Base-by-base conservation (phyloP, 2,797 vertebrate species). In the Hylomyscus alleni region DNA sequence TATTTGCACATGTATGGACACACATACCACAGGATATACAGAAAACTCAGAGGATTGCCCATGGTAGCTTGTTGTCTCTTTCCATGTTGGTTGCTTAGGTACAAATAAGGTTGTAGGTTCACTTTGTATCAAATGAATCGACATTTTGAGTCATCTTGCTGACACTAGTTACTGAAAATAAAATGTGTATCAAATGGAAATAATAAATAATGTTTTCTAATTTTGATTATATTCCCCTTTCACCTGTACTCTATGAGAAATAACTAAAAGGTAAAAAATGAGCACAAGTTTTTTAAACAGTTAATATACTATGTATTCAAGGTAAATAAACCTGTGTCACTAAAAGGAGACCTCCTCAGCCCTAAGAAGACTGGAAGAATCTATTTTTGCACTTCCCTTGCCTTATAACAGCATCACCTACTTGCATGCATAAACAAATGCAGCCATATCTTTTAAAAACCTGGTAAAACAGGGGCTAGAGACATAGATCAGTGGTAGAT, bases 311-410 rank as follows among this genome's bases (percentile, higher is more conserved):
- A 31, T 83, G 1, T 58, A 72, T 37, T 95, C 73, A 80, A 78
- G 24, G 31, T 84, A 96, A 95, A 93, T 75, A 85, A 26, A 85
- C 34, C 76, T 77, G 44, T 40, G 87, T 67, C 60, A 20, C 90
- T 90, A 92, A 90, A 12, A 91, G 29, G 24, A 58, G 29, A 76
- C 56, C 1, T 44, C 44, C 65, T 91, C 58, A 22, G 44, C 19
- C 73, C 29, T 56, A 85, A 29, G 76, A 84, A 93, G 13, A 81
- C 37, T 47, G 56, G 14, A 37, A 93, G 22, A 91, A 93, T 91
- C 29, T 91, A 58, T 15, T 81, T 88, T 84, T 50, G 9, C 40
- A 62, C 37, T 91, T 10, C 54, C 81, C 54, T 12, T 75, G 4
- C 37, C 52, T 29, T 78, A 69, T n/a, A 83, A 31, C n/a, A 87